Base-by-base conservation (phyloP, 2,113 vertebrate genomes). In the Phoxinus phoxinus region DNA sequence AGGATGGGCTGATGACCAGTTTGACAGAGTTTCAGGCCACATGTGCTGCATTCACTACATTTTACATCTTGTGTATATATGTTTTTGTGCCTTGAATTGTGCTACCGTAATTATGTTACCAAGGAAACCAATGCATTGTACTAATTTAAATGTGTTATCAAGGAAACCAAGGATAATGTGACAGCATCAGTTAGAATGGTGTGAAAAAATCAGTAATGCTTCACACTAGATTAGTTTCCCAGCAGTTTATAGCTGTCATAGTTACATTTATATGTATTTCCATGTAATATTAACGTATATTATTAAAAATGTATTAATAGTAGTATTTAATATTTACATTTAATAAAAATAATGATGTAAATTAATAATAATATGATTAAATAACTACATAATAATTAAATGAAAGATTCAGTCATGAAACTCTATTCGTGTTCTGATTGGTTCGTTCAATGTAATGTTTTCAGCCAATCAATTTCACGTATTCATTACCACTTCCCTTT, bases 71-170 rank as follows among this genome's bases (percentile, higher is more conserved):
- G 15, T 69, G 27, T 4, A 69, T 35, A 69, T 11, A 32, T 69
- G 67, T n/a, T 41, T 23, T 71, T 37, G 32, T 37, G 67, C 35
- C 32, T 41, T 56, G 53, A 56, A 8, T 56, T 56, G 32, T 72
- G 32, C 65, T 69, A n/a, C n/a, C n/a, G n/a, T n/a, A 69, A 69
- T 37, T 69, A 37, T 21, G 65, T 69, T 37, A 37, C 65, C 65
- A 69, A 35, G 65, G 65, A 35, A 69, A 69, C 65, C 65, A 69
- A 35, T 4, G 67, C 23, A 41, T n/a, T 71, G 32, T 41, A 37
- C 67, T 12, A 23, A 71, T 37, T 37, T 10, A 69, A 71, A 41
- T 71, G 32, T 71, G 67, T 35, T 71, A 37, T 35, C 35, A 37
- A 37, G 35, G 67, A 71, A 71, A 41, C 32, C 67, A 41, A 71